Evolutionary conservation across 2,797 vertebrate genomes (phyloP).

Genomic region (Hydrocynus forskahlii): DNA sequence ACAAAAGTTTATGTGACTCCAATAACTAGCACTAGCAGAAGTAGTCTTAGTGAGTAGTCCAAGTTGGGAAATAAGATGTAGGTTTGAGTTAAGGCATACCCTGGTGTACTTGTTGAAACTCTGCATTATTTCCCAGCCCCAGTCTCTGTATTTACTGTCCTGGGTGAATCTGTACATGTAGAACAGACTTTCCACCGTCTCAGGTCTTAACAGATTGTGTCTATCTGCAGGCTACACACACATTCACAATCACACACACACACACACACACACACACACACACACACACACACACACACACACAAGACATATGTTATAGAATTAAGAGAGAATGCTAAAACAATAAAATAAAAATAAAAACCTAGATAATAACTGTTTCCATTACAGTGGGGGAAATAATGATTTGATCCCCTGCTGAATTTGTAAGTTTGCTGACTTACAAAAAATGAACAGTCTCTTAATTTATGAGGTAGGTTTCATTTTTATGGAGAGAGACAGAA

Average conservation of each 20-base stretch:
- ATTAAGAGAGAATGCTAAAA: no score
- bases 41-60: background rate
- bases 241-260: background rate
- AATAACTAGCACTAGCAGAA: background rate
- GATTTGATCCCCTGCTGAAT: no score
- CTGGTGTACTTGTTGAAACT: conserved; percentile 91
- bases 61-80: background rate
- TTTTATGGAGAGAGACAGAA: no score
- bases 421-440: no score
- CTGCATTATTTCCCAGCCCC: conserved; percentile 95
- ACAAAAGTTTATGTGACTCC: background rate
- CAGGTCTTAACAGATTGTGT: conserved; percentile 94
- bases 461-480: no score
- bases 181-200: conserved; percentile 96
- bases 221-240: conserved; percentile 87
- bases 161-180: conserved; percentile 91
- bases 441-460: no score
- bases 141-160: conserved; percentile 92
- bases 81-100: conserved; percentile 73
- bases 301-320: no score
- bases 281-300: no score
- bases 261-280: no score
- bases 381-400: no score
- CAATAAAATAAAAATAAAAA: no score
- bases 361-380: no score